A percentile compares a stretch with the other conserved stretches of the same genome.
phyloP scores from a whole-genome alignment of 2,888 invertebrate genomes.

The Bombylius discolor region DNA sequence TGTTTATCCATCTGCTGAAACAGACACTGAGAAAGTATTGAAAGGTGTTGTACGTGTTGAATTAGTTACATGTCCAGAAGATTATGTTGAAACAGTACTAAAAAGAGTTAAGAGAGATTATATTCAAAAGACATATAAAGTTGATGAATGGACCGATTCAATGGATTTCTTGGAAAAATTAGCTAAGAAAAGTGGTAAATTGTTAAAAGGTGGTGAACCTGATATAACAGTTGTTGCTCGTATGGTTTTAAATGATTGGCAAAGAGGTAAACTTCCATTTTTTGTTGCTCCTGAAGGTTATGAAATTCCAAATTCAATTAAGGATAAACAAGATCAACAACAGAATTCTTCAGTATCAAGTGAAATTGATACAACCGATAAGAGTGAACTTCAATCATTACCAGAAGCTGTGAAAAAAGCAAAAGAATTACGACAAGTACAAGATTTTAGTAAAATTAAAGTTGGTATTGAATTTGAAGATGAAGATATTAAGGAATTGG shows the following conservation, averaged over 20 bases:
- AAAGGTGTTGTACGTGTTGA: conserved; percentile 98
- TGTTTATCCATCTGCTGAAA: conserved; percentile 92
- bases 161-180: conserved; percentile 86
- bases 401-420: conserved; percentile 38
- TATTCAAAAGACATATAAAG: conserved; percentile 78
- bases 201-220: conserved; percentile 94
- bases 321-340: conserved; percentile 16
- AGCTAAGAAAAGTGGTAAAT: conserved; percentile 73
- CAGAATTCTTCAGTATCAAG: conserved; percentile 16
- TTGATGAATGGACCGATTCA: conserved; percentile 64
- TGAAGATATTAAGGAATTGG: conserved; percentile 40
- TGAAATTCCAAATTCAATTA: conserved; percentile 50
- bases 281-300: conserved; percentile 80
- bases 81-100: conserved; percentile 79
- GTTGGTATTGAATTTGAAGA: conserved; percentile 56
- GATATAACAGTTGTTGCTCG: conserved; percentile 77
- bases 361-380: conserved; percentile 10
- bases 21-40: conserved; percentile 85
- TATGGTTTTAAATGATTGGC: conserved; percentile 98
- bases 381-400: conserved; percentile 29
- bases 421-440: conserved; percentile 40
- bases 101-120: conserved; percentile 81
- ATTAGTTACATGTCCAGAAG: conserved; percentile 84
- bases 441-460: conserved; percentile 70
- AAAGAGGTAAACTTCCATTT: conserved; percentile 92